Evolutionary conservation across 2,113 vertebrate species (phyloP).

Genomic region (Gasterosteus nipponicus): DNA sequence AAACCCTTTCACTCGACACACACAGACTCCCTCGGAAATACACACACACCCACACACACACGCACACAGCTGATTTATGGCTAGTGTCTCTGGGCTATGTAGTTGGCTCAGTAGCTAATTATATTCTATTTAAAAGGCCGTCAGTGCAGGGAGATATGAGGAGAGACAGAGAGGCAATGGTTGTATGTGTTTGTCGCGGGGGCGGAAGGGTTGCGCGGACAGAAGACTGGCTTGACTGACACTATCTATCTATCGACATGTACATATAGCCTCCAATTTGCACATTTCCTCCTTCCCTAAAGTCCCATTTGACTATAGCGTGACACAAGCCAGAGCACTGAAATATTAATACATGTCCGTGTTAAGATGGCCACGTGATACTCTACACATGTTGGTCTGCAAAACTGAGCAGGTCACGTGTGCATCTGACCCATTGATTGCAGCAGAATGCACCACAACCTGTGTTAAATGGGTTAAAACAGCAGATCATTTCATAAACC

Average conservation of each 20-base stretch:
- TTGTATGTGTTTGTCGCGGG: neutral
- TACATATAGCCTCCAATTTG: constrained; percentile 13
- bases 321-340: neutral
- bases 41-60: constrained; percentile 16
- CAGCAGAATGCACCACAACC: neutral
- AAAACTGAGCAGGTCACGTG: neutral
- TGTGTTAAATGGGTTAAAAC: neutral
- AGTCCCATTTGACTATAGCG: neutral
- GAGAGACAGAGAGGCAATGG: constrained; percentile 41
- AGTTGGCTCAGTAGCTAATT: constrained; percentile 66
- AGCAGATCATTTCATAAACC: neutral
- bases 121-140: constrained; percentile 67
- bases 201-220: constrained; percentile 28
- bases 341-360: neutral
- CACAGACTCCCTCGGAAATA: constrained; percentile 32
- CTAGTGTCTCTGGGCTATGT: constrained; percentile 48
- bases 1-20: constrained; percentile 34
- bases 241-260: constrained; percentile 39
- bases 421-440: neutral
- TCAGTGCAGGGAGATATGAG: constrained; percentile 53
- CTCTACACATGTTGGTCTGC: neutral
- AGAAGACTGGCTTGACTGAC: constrained; percentile 28
- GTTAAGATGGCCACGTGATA: neutral
- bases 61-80: constrained; percentile 64
- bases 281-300: constrained; percentile 2